Evolutionary conservation across 2,888 invertebrate genomes (phyloP).

Genomic region (Seladonia tumulorum): DNA sequence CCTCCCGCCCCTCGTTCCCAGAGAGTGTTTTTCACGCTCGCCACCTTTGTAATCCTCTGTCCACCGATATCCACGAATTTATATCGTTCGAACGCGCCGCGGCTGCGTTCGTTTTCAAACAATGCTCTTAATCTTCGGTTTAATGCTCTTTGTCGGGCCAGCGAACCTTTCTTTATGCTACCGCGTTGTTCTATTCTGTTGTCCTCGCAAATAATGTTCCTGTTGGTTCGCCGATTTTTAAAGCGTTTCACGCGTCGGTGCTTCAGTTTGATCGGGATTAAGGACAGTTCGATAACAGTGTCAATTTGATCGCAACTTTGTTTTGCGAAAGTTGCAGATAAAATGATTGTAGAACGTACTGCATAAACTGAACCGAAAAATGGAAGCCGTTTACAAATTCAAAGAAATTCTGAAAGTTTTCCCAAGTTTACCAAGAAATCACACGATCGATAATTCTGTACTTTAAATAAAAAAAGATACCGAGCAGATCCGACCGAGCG

Average conservation of each 20-base stretch:
- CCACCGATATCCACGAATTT: neutral
- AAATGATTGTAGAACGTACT: too few species aligned
- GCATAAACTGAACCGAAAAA: too few species aligned
- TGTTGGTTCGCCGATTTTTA: neutral
- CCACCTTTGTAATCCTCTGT: neutral
- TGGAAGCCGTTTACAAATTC: too few species aligned
- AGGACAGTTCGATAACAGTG: neutral
- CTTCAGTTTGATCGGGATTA: neutral
- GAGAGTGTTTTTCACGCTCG: neutral
- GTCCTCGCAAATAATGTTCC: neutral
- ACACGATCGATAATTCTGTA: too few species aligned
- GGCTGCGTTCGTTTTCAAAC: neutral
- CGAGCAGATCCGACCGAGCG: too few species aligned
- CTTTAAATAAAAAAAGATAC: too few species aligned
- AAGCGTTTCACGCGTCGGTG: neutral
- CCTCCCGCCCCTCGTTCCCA: too few species aligned
- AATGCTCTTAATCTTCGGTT: neutral
- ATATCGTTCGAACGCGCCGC: neutral
- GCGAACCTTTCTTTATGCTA: neutral
- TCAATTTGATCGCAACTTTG: neutral
- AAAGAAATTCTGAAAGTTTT: too few species aligned
- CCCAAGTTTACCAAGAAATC: too few species aligned
- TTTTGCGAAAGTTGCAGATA: neutral
- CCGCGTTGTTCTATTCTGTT: neutral
- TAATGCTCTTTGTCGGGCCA: neutral